These are phyloP conservation scores for Drosophila mauritiana DNA, from an alignment of 1,140 invertebrate genomes.

Conservation along the genomic window DNA sequence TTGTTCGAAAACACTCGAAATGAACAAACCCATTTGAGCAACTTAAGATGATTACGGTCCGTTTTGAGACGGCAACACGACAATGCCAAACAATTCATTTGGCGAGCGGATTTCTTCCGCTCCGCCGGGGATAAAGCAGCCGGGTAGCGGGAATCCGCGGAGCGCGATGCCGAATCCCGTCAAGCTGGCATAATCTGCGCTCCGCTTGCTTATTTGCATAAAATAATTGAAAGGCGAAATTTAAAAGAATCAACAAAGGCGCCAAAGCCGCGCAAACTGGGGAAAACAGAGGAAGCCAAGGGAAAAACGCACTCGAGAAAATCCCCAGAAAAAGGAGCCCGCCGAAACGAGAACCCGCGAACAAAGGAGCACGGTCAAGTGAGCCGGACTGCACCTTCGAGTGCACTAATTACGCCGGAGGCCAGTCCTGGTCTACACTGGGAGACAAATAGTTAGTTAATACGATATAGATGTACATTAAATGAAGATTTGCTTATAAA, in stretches of 20 bases:
- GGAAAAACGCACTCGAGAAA: conserved; percentile 52
- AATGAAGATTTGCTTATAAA: too few species aligned
- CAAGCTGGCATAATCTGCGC: conserved; percentile 81
- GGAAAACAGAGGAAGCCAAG: conserved; percentile 17
- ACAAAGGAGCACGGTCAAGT: conserved; percentile 70
- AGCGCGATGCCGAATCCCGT: conserved; percentile 52
- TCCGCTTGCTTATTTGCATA: conserved; percentile 80
- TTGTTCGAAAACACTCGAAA: conserved; percentile 62
- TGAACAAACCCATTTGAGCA: conserved; percentile 76
- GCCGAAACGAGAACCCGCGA: conserved; percentile 14
- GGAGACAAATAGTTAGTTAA: neutral
- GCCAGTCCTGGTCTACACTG: conserved; percentile 4
- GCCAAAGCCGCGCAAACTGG: conserved; percentile 30
- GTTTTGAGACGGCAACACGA: conserved; percentile 26
- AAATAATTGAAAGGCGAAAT: conserved; percentile 83
- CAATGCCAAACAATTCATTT: conserved; percentile 80
- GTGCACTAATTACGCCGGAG: conserved; percentile 70
- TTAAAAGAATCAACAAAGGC: conserved; percentile 81
- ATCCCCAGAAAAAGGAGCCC: conserved; percentile 29
- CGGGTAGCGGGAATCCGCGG: conserved; percentile 17
- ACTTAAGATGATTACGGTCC: conserved; percentile 77
- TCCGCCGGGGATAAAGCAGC: conserved; percentile 19
- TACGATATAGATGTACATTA: too few species aligned
- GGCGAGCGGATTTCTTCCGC: conserved; percentile 63
- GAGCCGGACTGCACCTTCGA: conserved; percentile 42